Evolutionary conservation across 2,797 vertebrate genomes (phyloP).

Genomic region (Clarias pachynema): DNA sequence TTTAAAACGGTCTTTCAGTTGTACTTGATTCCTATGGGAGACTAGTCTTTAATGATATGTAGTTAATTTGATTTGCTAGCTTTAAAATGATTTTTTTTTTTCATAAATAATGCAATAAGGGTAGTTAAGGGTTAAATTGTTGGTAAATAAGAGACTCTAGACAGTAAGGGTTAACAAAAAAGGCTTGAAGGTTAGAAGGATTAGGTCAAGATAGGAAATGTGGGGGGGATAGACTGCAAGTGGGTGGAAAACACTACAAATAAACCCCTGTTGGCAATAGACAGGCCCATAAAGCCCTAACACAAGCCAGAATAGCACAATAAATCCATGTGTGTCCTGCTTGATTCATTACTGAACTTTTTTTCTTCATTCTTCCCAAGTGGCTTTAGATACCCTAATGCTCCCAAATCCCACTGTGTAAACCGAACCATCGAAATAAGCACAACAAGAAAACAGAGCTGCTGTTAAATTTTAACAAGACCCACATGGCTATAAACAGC

Average conservation of each 20-base stretch:
- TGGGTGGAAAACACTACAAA: not conserved
- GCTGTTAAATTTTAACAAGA: slow-evolving; percentile 24
- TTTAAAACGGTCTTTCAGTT: not conserved
- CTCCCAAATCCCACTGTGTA: slow-evolving; percentile 1
- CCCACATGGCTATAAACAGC: slow-evolving; percentile 16
- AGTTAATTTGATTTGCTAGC: too few relatives aligned
- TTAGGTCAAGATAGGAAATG: not conserved
- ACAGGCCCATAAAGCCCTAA: slow-evolving; percentile 32
- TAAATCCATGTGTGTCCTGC: slow-evolving; percentile 44
- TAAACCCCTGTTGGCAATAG: slow-evolving; percentile 5
- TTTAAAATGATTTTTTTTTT: not conserved
- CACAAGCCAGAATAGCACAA: slow-evolving; percentile 29
- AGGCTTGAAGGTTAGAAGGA: not conserved
- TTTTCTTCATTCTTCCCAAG: not conserved
- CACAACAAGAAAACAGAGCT: slow-evolving; percentile 21
- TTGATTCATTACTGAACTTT: slow-evolving; percentile 15
- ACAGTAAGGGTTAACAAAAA: not conserved
- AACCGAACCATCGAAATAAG: slow-evolving; percentile 24
- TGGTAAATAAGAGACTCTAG: not conserved
- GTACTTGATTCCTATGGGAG: not conserved
- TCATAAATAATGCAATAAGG: too few relatives aligned
- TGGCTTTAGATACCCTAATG: slow-evolving; percentile 1
- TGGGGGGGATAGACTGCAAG: not conserved
- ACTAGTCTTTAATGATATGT: not conserved
- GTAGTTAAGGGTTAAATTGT: not conserved